Conservation (phyloP, 2,113 vertebrate genomes). For the Noturus placidus region DNA sequence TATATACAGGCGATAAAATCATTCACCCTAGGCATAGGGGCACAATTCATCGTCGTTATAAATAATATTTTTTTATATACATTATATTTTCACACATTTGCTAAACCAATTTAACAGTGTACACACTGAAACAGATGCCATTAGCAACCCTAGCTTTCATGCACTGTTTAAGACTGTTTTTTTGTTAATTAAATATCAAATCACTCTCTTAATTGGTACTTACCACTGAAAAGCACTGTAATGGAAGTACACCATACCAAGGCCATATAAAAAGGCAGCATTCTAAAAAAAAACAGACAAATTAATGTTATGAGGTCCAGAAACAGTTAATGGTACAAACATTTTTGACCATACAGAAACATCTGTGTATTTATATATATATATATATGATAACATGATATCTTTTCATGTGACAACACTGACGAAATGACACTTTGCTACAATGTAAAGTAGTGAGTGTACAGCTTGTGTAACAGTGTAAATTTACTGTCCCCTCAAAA, state of each 20-base stretch:
- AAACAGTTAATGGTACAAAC: background rate
- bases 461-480: no score
- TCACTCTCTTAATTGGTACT: conserved; percentile 65
- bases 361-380: no score
- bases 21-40: background rate
- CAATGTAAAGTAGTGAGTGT: no score
- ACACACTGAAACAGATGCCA: background rate
- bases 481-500: no score
- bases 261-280: conserved; percentile 98
- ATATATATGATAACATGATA: no score
- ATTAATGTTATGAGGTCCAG: background rate
- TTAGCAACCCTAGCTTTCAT: background rate
- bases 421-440: no score
- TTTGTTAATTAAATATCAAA: background rate
- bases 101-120: background rate
- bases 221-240: conserved; percentile 99
- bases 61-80: background rate
- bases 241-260: conserved; percentile 99
- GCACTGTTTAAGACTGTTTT: background rate
- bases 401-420: no score
- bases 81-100: background rate
- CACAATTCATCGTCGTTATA: background rate
- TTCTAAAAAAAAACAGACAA: conserved; percentile 76
- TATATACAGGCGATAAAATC: background rate
- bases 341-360: background rate